These are phyloP conservation scores for Platygyra sinensis DNA, from an alignment of 64 coral and sea anemone species.

Conservation along the genomic window DNA sequence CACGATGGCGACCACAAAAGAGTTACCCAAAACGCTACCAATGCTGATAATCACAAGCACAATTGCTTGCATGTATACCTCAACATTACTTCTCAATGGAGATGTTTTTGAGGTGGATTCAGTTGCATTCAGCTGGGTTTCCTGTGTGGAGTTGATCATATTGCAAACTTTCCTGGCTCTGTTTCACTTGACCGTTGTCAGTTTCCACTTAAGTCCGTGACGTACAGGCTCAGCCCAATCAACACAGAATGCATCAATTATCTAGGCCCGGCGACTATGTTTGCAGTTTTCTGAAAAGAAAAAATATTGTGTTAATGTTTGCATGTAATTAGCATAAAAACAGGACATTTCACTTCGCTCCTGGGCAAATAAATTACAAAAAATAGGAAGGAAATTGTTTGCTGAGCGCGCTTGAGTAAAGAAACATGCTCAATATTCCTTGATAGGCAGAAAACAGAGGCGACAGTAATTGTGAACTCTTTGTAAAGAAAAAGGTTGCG, in stretches of 20 bases:
- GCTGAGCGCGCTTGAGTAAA: neutral
- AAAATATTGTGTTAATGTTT: slow-evolving; percentile 30
- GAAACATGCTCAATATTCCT: neutral
- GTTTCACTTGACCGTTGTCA: neutral
- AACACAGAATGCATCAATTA: neutral
- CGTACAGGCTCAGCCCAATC: neutral
- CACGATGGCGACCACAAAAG: slow-evolving; percentile 46
- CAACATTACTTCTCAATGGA: neutral
- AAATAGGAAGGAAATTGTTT: neutral
- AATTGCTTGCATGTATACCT: slow-evolving; percentile 16
- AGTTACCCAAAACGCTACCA: slow-evolving; percentile 76
- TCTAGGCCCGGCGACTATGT: no score
- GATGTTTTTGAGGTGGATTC: neutral
- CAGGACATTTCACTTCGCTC: neutral
- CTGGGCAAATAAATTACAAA: neutral
- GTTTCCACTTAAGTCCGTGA: neutral
- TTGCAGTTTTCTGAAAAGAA: neutral
- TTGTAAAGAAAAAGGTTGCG: neutral
- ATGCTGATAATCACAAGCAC: slow-evolving; percentile 63
- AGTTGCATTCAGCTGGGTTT: neutral
- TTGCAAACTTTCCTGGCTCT: neutral
- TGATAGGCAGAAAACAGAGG: neutral
- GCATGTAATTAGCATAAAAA: neutral
- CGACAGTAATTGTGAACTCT: neutral
- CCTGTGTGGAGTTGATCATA: neutral